Evolutionary conservation across 2,113 vertebrate species (phyloP).

Genomic region (Elanus axillaris): DNA sequence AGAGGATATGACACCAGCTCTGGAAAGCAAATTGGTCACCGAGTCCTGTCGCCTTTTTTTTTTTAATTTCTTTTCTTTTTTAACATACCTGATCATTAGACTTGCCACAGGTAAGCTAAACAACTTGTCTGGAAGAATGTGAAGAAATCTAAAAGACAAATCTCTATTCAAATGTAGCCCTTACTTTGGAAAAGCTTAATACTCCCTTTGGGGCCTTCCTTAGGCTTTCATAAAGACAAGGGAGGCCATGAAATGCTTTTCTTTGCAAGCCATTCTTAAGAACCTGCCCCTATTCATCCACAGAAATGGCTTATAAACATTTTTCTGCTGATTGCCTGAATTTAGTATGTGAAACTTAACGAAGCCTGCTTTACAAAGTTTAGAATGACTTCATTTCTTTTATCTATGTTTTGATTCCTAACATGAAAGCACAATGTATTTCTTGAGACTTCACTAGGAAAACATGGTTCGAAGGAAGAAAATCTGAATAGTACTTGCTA

Average conservation of each 20-base stretch:
- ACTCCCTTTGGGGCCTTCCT: background rate
- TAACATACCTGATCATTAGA: background rate
- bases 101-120: background rate
- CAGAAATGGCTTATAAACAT: background rate
- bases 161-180: background rate
- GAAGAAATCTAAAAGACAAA: background rate
- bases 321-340: background rate
- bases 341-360: background rate
- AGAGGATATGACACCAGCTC: background rate
- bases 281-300: background rate
- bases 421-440: slow-evolving; percentile 16
- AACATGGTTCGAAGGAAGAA: background rate
- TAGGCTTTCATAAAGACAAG: background rate
- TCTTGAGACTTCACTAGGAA: background rate
- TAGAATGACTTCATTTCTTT: slow-evolving; percentile 37
- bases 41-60: background rate
- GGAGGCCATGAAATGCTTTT: background rate
- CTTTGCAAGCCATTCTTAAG: background rate
- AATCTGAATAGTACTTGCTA: background rate
- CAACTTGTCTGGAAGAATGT: background rate
- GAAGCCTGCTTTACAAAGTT: background rate
- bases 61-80: background rate
- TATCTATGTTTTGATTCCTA: slow-evolving; percentile 43
- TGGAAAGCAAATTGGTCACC: background rate
- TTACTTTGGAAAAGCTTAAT: background rate